A percentile compares a stretch with the other conserved stretches of the same genome.
Evolutionary conservation across 2,888 invertebrate species (phyloP).

Genomic region (Andrena minutula): DNA sequence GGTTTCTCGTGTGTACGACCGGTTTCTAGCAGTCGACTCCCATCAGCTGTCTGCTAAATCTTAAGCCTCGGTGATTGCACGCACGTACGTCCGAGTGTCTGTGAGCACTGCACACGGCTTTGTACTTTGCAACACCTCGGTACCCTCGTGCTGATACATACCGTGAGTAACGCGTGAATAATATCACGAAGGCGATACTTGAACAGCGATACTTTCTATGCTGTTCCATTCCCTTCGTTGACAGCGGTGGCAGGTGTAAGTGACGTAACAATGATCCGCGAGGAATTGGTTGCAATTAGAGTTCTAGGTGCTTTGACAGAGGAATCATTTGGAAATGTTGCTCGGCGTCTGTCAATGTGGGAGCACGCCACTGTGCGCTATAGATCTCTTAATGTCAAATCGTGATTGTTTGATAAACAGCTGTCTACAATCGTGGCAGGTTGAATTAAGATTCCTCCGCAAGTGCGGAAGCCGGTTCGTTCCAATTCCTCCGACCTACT

Average conservation of each 20-base stretch:
- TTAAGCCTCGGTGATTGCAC: no score
- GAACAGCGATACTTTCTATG: not conserved
- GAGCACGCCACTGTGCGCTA: not conserved
- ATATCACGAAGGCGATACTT: not conserved
- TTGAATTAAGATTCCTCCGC: not conserved
- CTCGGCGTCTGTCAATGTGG: not conserved
- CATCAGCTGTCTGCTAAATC: constrained; percentile 18
- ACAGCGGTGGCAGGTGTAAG: not conserved
- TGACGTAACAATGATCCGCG: not conserved
- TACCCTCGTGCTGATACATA: not conserved
- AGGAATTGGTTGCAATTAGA: not conserved
- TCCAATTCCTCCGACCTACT: constrained; percentile 5
- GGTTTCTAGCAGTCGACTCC: constrained; percentile 5
- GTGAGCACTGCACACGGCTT: no score
- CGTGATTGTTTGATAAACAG: not conserved
- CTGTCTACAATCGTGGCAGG: not conserved
- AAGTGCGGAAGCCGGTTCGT: not conserved
- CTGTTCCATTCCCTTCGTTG: not conserved
- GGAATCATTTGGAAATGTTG: not conserved
- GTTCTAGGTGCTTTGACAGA: not conserved
- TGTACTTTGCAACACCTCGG: not conserved
- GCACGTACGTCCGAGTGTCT: not conserved
- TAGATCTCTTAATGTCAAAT: not conserved
- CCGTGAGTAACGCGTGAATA: not conserved
- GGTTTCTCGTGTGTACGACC: not conserved